Conservation (phyloP, 2,888 invertebrate genomes). For the Mamestra brassicae region DNA sequence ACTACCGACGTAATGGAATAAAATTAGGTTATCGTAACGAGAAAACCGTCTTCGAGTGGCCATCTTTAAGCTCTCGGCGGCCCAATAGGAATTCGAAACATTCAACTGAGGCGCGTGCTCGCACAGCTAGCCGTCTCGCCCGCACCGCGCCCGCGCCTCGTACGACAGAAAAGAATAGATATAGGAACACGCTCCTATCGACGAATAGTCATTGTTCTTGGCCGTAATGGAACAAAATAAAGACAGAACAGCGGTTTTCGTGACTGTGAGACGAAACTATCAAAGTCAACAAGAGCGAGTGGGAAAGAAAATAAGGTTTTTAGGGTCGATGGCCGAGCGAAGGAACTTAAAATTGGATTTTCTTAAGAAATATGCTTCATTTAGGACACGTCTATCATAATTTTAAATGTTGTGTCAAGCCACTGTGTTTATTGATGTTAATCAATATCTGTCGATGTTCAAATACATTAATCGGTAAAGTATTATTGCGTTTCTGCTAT, state of each 20-base stretch:
- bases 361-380: conserved; percentile 84
- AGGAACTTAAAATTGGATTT: conserved; percentile 89
- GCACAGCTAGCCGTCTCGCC: conserved; percentile 81
- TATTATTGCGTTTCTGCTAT: not conserved
- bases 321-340: conserved; percentile 90
- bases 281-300: conserved; percentile 73
- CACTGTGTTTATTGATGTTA: conserved; percentile 62
- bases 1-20: conserved; percentile 85
- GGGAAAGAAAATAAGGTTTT: conserved; percentile 84
- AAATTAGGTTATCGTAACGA: conserved; percentile 90
- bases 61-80: conserved; percentile 88
- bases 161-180: conserved; percentile 81
- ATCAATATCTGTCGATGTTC: conserved; percentile 49
- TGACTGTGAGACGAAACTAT: conserved; percentile 87
- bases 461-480: conserved; percentile 23
- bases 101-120: conserved; percentile 74
- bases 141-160: conserved; percentile 56
- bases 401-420: conserved; percentile 68
- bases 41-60: conserved; percentile 88
- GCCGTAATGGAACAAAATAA: conserved; percentile 90
- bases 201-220: conserved; percentile 90
- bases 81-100: conserved; percentile 89
- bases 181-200: conserved; percentile 83
- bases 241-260: conserved; percentile 90
- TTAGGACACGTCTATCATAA: conserved; percentile 82